Base-by-base conservation (phyloP, 2,113 vertebrate species). In the Zapus hudsonius region DNA sequence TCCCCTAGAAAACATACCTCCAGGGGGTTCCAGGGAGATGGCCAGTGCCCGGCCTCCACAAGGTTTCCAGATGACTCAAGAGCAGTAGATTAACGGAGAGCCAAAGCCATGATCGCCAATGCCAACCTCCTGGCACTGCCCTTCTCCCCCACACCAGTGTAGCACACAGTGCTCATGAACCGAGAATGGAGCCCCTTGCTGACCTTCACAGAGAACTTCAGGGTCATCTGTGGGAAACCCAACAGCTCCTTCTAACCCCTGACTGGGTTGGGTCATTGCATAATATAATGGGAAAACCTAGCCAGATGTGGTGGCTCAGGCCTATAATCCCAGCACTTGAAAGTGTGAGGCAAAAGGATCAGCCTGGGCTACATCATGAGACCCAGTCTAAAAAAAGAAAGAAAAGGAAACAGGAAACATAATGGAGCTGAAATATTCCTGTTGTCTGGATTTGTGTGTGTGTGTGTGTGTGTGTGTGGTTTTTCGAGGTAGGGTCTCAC, bases 101-200 rank as follows among this genome's bases (percentile, higher is more conserved):
- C 40, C n/a, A 40, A 15, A 23, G n/a, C 7, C 13, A 6, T 1
- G 36, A 31, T 42, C 47, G 33, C 61, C 10, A 76, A 29, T 7
- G 22, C 33, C 61, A 52, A 23, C 17, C 36, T 80, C 20, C 52
- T 66, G 16, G 11, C 0, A 20, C 63, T 8, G 1, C 10, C 20
- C 40, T n/a, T 17, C n/a, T 57, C n/a, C 67, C 36, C 44, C 29
- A 31, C 0, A 40, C 31, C 42, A 36, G 73, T 29, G 23, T 7
- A 8, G 31, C 23, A 4, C 16, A 31, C 64, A 11, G 20, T 19
- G 31, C 33, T 61, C 33, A 19, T 8, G 20, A 61, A 61, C 19
- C 42, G 93, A 89, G 61, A 87, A 83, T 11, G 27, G 85, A 19
- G 76, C 66, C 91, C 82, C n/a, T 86, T 95, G 86, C 93, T 92